Conservation (phyloP, 1,140 invertebrate species). For the Chironomus striatipennis region DNA sequence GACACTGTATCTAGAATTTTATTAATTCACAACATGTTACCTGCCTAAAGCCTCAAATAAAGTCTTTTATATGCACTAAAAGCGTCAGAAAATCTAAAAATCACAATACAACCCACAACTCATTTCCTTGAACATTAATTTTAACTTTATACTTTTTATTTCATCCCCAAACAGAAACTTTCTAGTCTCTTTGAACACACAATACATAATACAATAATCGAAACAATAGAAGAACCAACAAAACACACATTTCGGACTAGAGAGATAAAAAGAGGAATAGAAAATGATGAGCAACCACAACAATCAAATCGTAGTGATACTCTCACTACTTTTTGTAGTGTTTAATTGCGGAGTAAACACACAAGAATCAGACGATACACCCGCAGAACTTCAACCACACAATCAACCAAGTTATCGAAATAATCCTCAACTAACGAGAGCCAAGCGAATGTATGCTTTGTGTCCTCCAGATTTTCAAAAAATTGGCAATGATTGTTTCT, state of each 20-base stretch:
- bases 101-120: no score
- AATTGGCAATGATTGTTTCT: conserved; percentile 55
- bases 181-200: no score
- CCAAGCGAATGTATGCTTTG: conserved; percentile 35
- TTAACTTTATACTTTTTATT: no score
- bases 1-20: no score
- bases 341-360: neutral
- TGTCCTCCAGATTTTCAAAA: conserved; percentile 54
- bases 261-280: neutral
- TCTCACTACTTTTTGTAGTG: neutral
- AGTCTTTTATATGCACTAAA: no score
- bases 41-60: no score
- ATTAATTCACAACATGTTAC: no score
- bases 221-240: no score
- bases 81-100: no score
- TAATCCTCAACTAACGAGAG: neutral
- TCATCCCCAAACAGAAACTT: no score
- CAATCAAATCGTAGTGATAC: conserved; percentile 1
- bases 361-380: neutral
- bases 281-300: neutral
- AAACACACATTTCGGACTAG: neutral
- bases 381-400: conserved; percentile 16
- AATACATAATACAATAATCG: no score
- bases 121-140: no score
- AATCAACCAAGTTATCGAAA: neutral